Percentiles rank a stretch among this genome's conserved stretches.
Evolutionary conservation across 2,888 invertebrate species (phyloP).

Genomic region (Prosapia bicincta): DNA sequence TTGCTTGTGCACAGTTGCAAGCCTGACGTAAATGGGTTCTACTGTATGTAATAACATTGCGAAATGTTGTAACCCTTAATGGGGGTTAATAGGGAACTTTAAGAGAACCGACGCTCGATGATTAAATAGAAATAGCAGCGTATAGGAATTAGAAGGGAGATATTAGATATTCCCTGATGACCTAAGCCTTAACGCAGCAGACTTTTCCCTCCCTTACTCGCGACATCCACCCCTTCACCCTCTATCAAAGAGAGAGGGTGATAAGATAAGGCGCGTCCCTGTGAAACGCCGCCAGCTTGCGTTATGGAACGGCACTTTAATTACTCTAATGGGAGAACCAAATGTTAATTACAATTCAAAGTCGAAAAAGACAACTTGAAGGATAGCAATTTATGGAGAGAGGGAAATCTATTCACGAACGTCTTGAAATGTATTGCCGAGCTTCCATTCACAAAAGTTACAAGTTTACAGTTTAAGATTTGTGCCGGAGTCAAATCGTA

Average conservation of each 20-base stretch:
- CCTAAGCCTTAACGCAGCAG: not conserved
- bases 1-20: not conserved
- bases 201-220: not conserved
- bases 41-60: not conserved
- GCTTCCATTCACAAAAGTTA: not conserved
- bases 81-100: constrained; percentile 20
- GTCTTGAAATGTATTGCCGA: not conserved
- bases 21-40: not conserved
- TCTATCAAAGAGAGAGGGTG: not conserved
- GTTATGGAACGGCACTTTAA: constrained; percentile 31
- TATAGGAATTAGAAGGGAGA: constrained; percentile 25
- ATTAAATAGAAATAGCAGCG: constrained; percentile 29
- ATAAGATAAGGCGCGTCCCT: not conserved
- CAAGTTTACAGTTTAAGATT: not conserved
- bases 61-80: constrained; percentile 13
- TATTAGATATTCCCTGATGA: constrained; percentile 28
- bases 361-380: constrained; percentile 24
- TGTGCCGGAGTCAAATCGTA: not conserved
- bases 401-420: not conserved
- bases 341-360: constrained; percentile 30
- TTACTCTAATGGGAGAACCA: constrained; percentile 30
- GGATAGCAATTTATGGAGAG: constrained; percentile 30
- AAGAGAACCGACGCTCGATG: constrained; percentile 16
- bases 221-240: not conserved
- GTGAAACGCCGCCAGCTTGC: constrained; percentile 1